phyloP scores from a whole-genome alignment of 2,888 invertebrate species.

The Spialia ferax region DNA sequence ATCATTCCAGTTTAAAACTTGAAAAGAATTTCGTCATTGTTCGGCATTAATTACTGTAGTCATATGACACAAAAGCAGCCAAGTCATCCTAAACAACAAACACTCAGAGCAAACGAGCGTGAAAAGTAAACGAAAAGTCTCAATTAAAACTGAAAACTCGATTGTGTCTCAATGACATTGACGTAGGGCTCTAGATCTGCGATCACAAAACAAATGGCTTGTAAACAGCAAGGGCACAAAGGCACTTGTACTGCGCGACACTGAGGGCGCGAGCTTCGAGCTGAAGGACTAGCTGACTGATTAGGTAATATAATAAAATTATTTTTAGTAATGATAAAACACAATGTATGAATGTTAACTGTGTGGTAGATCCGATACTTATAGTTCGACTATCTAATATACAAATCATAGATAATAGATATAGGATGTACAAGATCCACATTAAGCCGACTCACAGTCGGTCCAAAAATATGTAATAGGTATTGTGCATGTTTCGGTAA shows the following conservation, averaged over 20 bases:
- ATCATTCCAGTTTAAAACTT: too few species aligned
- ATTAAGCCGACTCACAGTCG: too few species aligned
- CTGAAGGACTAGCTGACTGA: slow-evolving; percentile 10
- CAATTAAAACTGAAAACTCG: slow-evolving; percentile 49
- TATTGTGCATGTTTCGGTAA: too few species aligned
- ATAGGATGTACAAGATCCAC: too few species aligned
- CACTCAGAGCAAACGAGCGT: slow-evolving; percentile 7
- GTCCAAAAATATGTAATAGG: too few species aligned
- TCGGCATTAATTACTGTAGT: too few species aligned
- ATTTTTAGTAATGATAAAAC: too few species aligned
- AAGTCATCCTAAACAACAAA: not conserved
- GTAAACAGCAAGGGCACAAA: slow-evolving; percentile 63
- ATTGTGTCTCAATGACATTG: slow-evolving; percentile 57
- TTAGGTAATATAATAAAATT: not conserved
- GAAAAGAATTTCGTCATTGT: too few species aligned
- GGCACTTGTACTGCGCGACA: slow-evolving; percentile 52
- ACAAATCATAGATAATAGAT: too few species aligned
- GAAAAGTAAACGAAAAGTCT: slow-evolving; percentile 39
- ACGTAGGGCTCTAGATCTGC: slow-evolving; percentile 57
- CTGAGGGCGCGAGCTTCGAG: slow-evolving; percentile 44
- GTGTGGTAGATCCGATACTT: too few species aligned
- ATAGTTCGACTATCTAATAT: too few species aligned
- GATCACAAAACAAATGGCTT: slow-evolving; percentile 55
- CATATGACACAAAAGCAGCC: not conserved
- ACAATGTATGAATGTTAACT: too few species aligned